phyloP scores from a whole-genome alignment of 2,888 invertebrate genomes.

The Rhamphomyia laevipes region DNA sequence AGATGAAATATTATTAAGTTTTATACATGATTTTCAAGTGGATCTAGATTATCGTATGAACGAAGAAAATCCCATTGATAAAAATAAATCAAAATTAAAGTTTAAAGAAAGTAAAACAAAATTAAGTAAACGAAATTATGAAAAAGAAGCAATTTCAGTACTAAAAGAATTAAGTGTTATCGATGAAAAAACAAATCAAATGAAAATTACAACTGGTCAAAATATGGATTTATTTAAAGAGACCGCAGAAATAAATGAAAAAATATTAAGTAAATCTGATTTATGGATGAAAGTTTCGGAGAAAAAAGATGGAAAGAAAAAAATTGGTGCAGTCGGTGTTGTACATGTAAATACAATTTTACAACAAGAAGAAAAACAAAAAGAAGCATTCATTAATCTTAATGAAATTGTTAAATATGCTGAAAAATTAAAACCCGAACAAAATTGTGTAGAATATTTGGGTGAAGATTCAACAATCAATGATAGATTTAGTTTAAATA shows the following conservation, averaged over 20 bases:
- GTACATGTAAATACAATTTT: conserved; percentile 35
- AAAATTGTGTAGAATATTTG: no score
- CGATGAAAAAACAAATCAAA: conserved; percentile 11
- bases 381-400: conserved; percentile 38
- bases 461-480: background rate
- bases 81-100: conserved; percentile 17
- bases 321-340: conserved; percentile 15
- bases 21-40: conserved; percentile 39
- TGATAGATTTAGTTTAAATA: background rate
- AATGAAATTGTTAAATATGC: conserved; percentile 11
- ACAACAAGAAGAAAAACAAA: conserved; percentile 38
- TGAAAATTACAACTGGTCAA: background rate
- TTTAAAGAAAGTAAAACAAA: conserved; percentile 23
- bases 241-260: conserved; percentile 13
- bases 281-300: conserved; percentile 35
- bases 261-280: conserved; percentile 23
- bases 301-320: conserved; percentile 38
- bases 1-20: conserved; percentile 43
- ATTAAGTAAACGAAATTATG: conserved; percentile 28
- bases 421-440: background rate
- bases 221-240: conserved; percentile 12
- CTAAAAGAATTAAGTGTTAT: conserved; percentile 26
- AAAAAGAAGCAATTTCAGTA: conserved; percentile 34
- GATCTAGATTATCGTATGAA: conserved; percentile 42
- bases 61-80: conserved; percentile 21